Evolutionary conservation across 1,140 invertebrate species (phyloP), one percentile per base, ranked within the genome.

Genomic region (Procambarus clarkii): DNA sequence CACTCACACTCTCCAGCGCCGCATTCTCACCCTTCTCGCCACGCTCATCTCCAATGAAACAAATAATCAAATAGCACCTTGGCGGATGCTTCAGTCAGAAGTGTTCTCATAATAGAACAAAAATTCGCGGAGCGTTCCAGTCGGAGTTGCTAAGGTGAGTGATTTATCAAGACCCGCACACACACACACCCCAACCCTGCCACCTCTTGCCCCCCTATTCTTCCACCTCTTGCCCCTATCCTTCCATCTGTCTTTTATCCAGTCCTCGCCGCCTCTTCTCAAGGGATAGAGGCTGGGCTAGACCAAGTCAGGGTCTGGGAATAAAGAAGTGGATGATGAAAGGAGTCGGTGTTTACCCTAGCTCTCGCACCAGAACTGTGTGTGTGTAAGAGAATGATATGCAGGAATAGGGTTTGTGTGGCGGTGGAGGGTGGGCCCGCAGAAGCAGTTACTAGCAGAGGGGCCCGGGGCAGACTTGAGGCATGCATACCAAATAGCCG

Each of bases 401-500:
- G 80, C 80, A 24, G 60, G 80, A 82, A 82, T 82, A 82, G 60
- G 60, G 80, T 82, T 82, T 82, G 80, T 82, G 80, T 82, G 34
- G 34, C 34, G 80, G 80, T 60, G 80, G 80, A 60, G 50, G 80
- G 80, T 60, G 80, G 80, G 80, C 80, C 80, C 54, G 80, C 80
- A 82, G 80, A 58, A 82, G 80, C 80, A 82, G 80, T 60, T 60
- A 82, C 80, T 82, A 82, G 80, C 80, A 82, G 80, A 82, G 80
- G 80, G n/a, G 80, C 80, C 80, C 21, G 7, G 44, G 80, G 80
- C 80, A 54, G 45, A 82, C 80, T 60, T 64, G 60, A 82, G 80
- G 80, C 80, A 82, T 82, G 80, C 80, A 82, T 82, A 82, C 80
- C 80, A 82, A 82, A 82, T 54, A 82, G 80, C 18, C 80, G n/a